Evolutionary conservation across 1,140 invertebrate species (phyloP), one percentile per base, ranked within the genome.

Genomic region (Bombyx mandarina): DNA sequence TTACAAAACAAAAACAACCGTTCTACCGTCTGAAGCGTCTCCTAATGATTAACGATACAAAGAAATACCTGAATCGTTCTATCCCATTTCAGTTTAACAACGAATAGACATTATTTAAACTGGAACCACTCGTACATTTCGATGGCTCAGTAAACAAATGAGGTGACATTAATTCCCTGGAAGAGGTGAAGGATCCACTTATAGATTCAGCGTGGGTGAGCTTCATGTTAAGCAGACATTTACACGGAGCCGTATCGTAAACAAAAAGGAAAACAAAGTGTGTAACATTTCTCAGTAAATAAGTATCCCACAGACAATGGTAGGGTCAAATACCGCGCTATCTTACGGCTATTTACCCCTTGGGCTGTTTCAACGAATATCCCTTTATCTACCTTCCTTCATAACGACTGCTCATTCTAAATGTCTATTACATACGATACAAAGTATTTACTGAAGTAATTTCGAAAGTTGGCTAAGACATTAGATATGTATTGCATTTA

Each of bases 261-360:
- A 63, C 8, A 56, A 43, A 10, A 57, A 18, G 48, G 50, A 59
- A 56, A 61, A 58, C 63, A 56, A 58, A 57, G 45, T 48, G 35
- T n/a, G 54, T 57, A 55, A 47, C 35, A 47, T 56, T 61, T 56
- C 49, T 56, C 22, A 22, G 49, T 43, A 4, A 42, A 22, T 49
- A 60, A 42, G 45, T 53, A 55, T 55, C 58, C 43, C 58, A 55
- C 9, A 43, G 44, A 55, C 47, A 55, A 43, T 53, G 35, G 56
- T 55, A 60, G 52, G 58, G 56, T 60, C 59, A 50, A 58, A 61
- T 54, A 55, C 56, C 49, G 54, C 12, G 43, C 47, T 12, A 56
- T 54, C 58, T 48, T 48, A 43, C 43, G 43, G 52, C 9, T 45
- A 54, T 12, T 54, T 54, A 45, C 52, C 9, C 52, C 12, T 45